Evolutionary conservation across 2,113 vertebrate species (phyloP), one percentile per base, ranked within the genome.

Genomic region (Oncorhynchus mykiss): DNA sequence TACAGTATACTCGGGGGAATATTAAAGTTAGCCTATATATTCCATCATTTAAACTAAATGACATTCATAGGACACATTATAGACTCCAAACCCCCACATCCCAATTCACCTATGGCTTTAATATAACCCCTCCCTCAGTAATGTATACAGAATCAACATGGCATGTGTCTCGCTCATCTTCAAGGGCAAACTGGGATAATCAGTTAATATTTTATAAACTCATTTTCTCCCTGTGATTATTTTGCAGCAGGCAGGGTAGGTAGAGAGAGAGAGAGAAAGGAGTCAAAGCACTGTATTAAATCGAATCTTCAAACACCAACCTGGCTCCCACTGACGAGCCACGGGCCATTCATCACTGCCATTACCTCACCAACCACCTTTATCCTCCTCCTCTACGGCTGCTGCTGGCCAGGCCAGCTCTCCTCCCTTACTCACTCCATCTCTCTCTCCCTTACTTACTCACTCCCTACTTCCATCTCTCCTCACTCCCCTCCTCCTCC

Each of bases 271-370:
- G 57, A 62, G 59, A 22, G 59, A 62, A n/a, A 62, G 59, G 87
- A 91, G 89, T 89, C 87, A 90, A 87, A 90, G 88, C 81, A 74
- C 89, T 89, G 88, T 89, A 93, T 93, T 93, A 91, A 93, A 93
- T 93, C 91, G 92, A 93, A 93, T 93, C 93, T 92, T 90, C 89
- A 87, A 92, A 92, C 90, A 88, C 85, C 88, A 92, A 92, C 90
- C 93, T 89, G 89, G 87, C 86, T 90, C 88, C 89, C 80, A 79
- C 90, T 90, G 90, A 93, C 92, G 89, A 92, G 88, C 91, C 87
- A 85, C 22, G 18, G 85, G 87, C 92, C 86, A 92, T 93, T 92
- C 88, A 92, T 93, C 92, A 93, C 87, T 92, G 91, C 90, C 91
- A 92, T 91, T 92, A 92, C 92, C 91, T 91, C 92, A 92, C 71